These are phyloP conservation scores for Cerceris ruficornis DNA, from an alignment of 2,888 invertebrate species.

Conservation along the genomic window DNA sequence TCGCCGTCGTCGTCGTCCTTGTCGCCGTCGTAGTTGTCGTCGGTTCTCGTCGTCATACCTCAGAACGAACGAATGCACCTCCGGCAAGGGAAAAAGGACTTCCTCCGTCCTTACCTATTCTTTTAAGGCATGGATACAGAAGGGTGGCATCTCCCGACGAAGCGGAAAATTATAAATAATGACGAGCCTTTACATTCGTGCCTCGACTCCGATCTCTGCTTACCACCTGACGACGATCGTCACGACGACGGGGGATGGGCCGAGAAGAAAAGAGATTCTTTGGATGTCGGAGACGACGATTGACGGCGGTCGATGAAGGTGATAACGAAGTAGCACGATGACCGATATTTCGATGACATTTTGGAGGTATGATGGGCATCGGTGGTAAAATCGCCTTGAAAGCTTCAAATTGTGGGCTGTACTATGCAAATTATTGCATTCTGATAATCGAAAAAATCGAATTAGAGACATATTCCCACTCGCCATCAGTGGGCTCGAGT, in stretches of 20 bases:
- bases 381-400: no score
- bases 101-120: conserved; percentile 64
- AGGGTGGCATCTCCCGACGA: conserved; percentile 56
- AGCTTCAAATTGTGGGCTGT: no score
- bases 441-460: no score
- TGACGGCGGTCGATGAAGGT: no score
- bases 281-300: neutral
- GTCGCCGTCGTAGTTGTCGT: conserved; percentile 31
- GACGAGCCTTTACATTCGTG: conserved; percentile 69
- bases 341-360: no score
- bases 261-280: conserved; percentile 13
- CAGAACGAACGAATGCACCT: conserved; percentile 48
- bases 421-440: no score
- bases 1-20: conserved; percentile 24
- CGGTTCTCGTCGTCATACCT: conserved; percentile 49
- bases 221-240: conserved; percentile 10
- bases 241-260: conserved; percentile 1
- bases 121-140: conserved; percentile 71
- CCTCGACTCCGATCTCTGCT: conserved; percentile 25
- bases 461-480: no score
- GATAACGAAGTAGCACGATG: no score
- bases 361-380: no score
- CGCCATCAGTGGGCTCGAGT: no score
- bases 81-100: conserved; percentile 50
- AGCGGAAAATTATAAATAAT: conserved; percentile 81